A percentile compares a stretch with the other conserved stretches of the same genome.
Conservation (phyloP, 2,888 invertebrate genomes). For the Lasius fuliginosus region DNA sequence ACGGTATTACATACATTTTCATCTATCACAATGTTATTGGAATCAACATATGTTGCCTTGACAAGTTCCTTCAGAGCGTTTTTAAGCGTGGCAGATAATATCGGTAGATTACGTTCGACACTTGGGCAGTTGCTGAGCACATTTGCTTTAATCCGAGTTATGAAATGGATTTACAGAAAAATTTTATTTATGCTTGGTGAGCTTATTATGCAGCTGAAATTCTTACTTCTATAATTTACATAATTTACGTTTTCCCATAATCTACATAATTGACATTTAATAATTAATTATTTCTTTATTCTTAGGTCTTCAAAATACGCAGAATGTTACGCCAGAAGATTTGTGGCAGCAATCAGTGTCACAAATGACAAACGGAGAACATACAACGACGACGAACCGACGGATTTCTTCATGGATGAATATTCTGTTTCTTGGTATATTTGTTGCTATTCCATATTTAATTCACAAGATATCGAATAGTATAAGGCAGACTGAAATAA, state of each 20-base stretch:
- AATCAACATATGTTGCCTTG: constrained; percentile 98
- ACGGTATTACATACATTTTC: constrained; percentile 96
- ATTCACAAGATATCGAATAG: constrained; percentile 81
- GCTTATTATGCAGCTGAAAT: constrained; percentile 35
- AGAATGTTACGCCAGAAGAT: constrained; percentile 81
- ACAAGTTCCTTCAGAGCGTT: constrained; percentile 98
- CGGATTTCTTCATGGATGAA: constrained; percentile 94
- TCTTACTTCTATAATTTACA: constrained; percentile 4
- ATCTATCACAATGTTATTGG: constrained; percentile 98
- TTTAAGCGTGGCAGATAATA: constrained; percentile 98
- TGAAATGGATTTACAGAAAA: constrained; percentile 94
- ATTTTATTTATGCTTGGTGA: constrained; percentile 90
- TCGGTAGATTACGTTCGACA: constrained; percentile 93
- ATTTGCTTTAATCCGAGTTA: constrained; percentile 92
- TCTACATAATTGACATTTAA: background rate
- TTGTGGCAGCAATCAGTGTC: constrained; percentile 83
- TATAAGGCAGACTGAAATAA: constrained; percentile 70
- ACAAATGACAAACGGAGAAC: constrained; percentile 84
- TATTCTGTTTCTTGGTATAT: constrained; percentile 94
- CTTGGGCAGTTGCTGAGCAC: constrained; percentile 96
- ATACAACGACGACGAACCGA: background rate
- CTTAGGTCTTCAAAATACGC: constrained; percentile 74
- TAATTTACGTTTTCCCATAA: background rate
- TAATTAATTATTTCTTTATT: constrained; percentile 38
- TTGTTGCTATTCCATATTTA: constrained; percentile 97